phyloP scores from a whole-genome alignment of 2,888 invertebrate genomes.

The Mythimna ferrago region DNA sequence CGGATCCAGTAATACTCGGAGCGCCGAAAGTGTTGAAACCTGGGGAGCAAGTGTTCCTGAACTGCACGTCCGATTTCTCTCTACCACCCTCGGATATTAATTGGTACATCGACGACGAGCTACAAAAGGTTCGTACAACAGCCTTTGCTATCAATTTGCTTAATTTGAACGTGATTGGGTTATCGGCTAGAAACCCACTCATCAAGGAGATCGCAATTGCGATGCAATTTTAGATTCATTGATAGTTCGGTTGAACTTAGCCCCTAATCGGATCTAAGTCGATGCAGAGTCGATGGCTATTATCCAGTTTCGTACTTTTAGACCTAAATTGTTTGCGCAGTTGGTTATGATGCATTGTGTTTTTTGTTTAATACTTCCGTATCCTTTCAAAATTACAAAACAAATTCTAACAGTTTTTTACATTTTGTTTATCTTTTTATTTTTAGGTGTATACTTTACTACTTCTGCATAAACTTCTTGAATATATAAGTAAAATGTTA shows the following conservation, averaged over 20 bases:
- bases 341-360: too few relatives aligned
- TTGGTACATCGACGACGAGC: slow-evolving; percentile 87
- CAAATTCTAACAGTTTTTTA: too few relatives aligned
- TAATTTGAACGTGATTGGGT: slow-evolving; percentile 57
- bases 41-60: slow-evolving; percentile 85
- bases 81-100: slow-evolving; percentile 87
- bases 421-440: too few relatives aligned
- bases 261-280: slow-evolving; percentile 19
- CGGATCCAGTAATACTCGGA: slow-evolving; percentile 84
- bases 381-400: too few relatives aligned
- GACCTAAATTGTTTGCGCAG: slow-evolving; percentile 8
- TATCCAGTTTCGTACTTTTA: slow-evolving; percentile 4
- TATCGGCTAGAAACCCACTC: slow-evolving; percentile 52
- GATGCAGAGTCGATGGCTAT: slow-evolving; percentile 21
- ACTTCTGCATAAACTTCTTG: background rate
- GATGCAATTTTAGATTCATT: slow-evolving; percentile 61
- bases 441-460: too few relatives aligned
- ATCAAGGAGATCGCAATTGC: slow-evolving; percentile 48
- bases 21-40: slow-evolving; percentile 86
- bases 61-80: slow-evolving; percentile 87
- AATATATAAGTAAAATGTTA: background rate
- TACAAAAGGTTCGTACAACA: slow-evolving; percentile 82
- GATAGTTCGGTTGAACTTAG: slow-evolving; percentile 39
- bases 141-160: slow-evolving; percentile 54
- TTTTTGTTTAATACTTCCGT: too few relatives aligned